These are phyloP conservation scores for Neelides folsomi DNA, from an alignment of 2,888 invertebrate species.

Conservation along the genomic window DNA sequence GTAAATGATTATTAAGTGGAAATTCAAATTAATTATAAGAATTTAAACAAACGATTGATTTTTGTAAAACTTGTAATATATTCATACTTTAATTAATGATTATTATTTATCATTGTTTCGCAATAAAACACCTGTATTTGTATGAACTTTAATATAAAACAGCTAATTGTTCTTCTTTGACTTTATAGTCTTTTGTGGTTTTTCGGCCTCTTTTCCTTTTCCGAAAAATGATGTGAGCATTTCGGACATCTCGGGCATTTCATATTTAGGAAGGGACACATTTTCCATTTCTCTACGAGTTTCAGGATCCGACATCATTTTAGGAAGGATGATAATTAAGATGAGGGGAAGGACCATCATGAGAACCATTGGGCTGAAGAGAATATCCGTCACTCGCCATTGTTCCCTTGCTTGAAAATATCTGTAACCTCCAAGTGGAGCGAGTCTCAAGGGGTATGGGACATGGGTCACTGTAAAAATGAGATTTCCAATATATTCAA, in stretches of 20 bases:
- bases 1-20: too few relatives aligned
- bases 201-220: constrained; percentile 44
- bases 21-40: too few relatives aligned
- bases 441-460: constrained; percentile 81
- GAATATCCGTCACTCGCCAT: constrained; percentile 83
- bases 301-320: constrained; percentile 96
- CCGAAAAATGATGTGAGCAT: constrained; percentile 76
- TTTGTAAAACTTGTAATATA: too few relatives aligned
- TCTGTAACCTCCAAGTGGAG: constrained; percentile 61
- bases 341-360: constrained; percentile 92
- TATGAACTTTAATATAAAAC: not conserved
- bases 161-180: constrained; percentile 24
- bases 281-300: constrained; percentile 85
- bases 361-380: constrained; percentile 48
- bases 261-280: constrained; percentile 62
- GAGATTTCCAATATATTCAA: too few relatives aligned
- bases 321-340: constrained; percentile 81
- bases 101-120: too few relatives aligned
- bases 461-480: constrained; percentile 56
- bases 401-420: constrained; percentile 92
- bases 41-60: too few relatives aligned
- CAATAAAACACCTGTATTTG: too few relatives aligned
- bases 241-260: constrained; percentile 92
- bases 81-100: too few relatives aligned
- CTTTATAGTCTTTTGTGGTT: constrained; percentile 24